A percentile compares a stretch with the other conserved stretches of the same genome.
Conservation (phyloP, 2,113 vertebrate genomes). For the Ptychochromis oligacanthus region DNA sequence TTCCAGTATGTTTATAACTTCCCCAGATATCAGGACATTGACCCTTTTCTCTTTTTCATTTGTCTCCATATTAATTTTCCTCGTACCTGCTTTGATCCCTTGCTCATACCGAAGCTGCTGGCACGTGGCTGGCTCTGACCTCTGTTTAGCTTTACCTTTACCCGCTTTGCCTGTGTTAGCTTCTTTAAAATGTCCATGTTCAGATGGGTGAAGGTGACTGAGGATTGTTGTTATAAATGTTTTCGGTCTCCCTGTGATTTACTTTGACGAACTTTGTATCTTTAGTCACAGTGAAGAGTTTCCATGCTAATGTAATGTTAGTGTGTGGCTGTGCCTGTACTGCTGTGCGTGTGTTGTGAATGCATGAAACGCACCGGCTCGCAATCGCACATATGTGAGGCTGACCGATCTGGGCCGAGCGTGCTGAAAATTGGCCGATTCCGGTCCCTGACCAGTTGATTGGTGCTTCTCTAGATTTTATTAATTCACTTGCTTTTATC, state of each 20-base stretch:
- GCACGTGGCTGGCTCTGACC: too few species aligned
- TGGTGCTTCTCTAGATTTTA: background rate
- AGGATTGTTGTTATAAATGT: background rate
- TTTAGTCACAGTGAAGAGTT: background rate
- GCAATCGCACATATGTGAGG: too few species aligned
- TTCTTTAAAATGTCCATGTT: background rate
- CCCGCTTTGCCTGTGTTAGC: background rate
- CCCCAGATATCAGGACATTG: too few species aligned
- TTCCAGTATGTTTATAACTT: too few species aligned
- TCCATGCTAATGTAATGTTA: too few species aligned
- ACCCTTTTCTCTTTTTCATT: too few species aligned
- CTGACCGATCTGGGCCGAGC: too few species aligned
- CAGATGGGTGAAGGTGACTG: background rate
- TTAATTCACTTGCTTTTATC: background rate
- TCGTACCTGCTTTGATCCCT: too few species aligned
- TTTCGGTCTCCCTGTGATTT: background rate
- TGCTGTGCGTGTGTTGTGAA: background rate
- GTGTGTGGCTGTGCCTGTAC: background rate
- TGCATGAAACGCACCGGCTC: background rate
- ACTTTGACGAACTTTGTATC: background rate
- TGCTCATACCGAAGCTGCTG: too few species aligned
- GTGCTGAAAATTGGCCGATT: too few species aligned
- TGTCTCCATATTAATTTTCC: too few species aligned
- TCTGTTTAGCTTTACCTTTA: too few species aligned
- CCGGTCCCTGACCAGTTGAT: background rate